Conservation (phyloP, 1,140 invertebrate species). For the Cotesia typhae region DNA sequence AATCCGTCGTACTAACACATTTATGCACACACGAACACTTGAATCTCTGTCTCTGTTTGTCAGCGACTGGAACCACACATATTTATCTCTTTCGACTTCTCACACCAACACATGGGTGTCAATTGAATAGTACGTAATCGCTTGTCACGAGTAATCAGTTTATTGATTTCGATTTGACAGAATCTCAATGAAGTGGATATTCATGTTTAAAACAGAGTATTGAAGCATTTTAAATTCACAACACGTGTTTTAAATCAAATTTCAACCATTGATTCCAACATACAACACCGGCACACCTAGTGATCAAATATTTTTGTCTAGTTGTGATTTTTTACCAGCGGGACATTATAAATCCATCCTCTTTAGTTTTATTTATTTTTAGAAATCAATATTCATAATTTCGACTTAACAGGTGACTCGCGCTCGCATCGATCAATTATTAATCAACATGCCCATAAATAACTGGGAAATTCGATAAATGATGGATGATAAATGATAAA, state of each 20-base stretch:
- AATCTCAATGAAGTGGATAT: conserved; percentile 16
- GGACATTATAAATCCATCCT: too few relatives aligned
- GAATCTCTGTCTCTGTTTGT: not conserved
- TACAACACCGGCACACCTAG: too few relatives aligned
- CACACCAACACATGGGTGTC: conserved; percentile 41
- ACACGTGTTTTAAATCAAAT: not conserved
- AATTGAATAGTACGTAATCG: conserved; percentile 59
- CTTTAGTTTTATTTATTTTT: too few relatives aligned
- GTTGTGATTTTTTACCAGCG: too few relatives aligned
- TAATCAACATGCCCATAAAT: not conserved
- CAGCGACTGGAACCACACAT: not conserved
- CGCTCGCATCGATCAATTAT: not conserved
- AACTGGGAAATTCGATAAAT: too few relatives aligned
- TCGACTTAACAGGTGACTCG: too few relatives aligned
- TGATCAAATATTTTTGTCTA: too few relatives aligned
- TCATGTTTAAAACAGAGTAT: conserved; percentile 17
- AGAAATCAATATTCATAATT: too few relatives aligned
- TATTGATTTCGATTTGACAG: conserved; percentile 57
- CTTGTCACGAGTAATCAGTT: conserved; percentile 54
- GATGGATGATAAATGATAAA: not conserved
- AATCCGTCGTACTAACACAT: conserved; percentile 49
- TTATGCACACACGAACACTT: not conserved
- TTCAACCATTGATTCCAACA: not conserved
- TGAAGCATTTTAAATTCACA: conserved; percentile 5
- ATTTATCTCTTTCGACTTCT: conserved; percentile 16